Conservation (phyloP, 2,797 vertebrate species). For the Typhlichthys subterraneus region DNA sequence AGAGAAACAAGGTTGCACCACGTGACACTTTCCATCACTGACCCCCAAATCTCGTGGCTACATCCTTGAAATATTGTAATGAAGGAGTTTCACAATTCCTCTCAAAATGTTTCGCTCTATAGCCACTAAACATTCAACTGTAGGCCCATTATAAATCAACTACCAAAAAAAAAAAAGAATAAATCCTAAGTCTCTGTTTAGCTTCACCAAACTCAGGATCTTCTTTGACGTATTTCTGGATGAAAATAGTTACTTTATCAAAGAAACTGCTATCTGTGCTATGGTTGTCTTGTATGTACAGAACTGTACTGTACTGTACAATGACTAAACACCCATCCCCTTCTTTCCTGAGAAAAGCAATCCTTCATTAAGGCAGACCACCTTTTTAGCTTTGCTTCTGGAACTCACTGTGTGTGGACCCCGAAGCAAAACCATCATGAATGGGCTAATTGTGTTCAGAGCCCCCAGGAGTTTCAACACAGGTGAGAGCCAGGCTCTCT, state of each 20-base stretch:
- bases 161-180: not conserved
- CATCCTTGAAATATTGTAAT: too few species aligned
- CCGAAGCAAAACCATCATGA: slow-evolving; percentile 48
- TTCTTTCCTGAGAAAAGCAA: slow-evolving; percentile 12
- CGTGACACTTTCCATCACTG: too few species aligned
- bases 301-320: not conserved
- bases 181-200: too few species aligned
- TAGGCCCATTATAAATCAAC: not conserved
- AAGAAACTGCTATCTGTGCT: slow-evolving; percentile 1
- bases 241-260: not conserved
- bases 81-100: slow-evolving; percentile 6
- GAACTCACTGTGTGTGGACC: slow-evolving; percentile 26
- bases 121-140: not conserved
- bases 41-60: too few species aligned
- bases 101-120: not conserved
- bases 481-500: slow-evolving; percentile 61
- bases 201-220: too few species aligned
- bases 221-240: too few species aligned
- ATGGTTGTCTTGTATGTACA: too few species aligned
- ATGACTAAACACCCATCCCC: slow-evolving; percentile 5
- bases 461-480: slow-evolving; percentile 59
- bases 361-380: slow-evolving; percentile 10
- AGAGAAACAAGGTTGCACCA: slow-evolving; percentile 7
- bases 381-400: slow-evolving; percentile 14
- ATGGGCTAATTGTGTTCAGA: slow-evolving; percentile 65